phyloP scores from a whole-genome alignment of 2,113 vertebrate genomes.

The Sprattus sprattus region DNA sequence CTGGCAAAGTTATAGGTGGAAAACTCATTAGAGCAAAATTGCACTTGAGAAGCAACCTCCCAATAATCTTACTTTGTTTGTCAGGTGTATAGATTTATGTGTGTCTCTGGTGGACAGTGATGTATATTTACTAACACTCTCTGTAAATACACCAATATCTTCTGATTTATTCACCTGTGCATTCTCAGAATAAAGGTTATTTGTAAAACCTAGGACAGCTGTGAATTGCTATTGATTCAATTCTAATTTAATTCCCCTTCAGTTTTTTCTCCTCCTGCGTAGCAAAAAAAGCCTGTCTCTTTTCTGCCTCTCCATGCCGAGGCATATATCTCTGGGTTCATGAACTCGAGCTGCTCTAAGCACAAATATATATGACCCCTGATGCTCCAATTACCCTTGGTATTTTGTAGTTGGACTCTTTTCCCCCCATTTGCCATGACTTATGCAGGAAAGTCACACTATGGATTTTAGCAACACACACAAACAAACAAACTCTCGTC shows the following conservation, averaged over 20 bases:
- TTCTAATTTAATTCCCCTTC: constrained; percentile 61
- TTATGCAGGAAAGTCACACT: constrained; percentile 42
- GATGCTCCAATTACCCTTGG: constrained; percentile 38
- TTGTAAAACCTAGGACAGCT: constrained; percentile 61
- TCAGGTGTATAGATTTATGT: constrained; percentile 62
- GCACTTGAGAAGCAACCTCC: constrained; percentile 55
- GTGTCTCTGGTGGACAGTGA: constrained; percentile 58
- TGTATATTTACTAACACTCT: constrained; percentile 62
- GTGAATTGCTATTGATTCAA: constrained; percentile 70
- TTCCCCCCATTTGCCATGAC: constrained; percentile 24
- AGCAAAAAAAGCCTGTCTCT: constrained; percentile 32
- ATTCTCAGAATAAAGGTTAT: constrained; percentile 58
- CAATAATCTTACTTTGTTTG: constrained; percentile 47
- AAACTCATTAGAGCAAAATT: constrained; percentile 66
- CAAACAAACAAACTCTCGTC: background rate
- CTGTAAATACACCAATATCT: constrained; percentile 67
- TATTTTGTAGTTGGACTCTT: constrained; percentile 19
- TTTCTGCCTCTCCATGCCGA: background rate
- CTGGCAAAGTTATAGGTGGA: constrained; percentile 55
- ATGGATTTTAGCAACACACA: constrained; percentile 39
- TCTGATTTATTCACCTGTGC: constrained; percentile 65
- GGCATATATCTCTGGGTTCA: constrained; percentile 31
- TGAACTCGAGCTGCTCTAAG: constrained; percentile 25
- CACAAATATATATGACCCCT: constrained; percentile 41
- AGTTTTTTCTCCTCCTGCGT: constrained; percentile 40